Evolutionary conservation across 2,113 vertebrate genomes (phyloP).

Genomic region (Anhinga anhinga): DNA sequence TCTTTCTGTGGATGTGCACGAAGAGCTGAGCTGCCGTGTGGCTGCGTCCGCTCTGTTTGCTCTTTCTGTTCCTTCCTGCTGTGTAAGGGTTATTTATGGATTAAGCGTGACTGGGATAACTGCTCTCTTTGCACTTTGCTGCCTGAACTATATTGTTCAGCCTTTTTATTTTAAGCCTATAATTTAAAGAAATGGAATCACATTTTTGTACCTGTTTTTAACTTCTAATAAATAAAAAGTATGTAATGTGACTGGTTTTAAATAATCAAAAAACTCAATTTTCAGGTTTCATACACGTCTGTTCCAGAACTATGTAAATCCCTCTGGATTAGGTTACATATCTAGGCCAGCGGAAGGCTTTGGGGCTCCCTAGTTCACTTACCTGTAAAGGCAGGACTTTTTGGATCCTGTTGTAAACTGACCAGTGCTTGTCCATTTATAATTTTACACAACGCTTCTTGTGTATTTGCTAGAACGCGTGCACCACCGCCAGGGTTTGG

Average conservation of each 20-base stretch:
- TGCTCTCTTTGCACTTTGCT: conserved; percentile 69
- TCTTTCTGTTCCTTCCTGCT: not conserved
- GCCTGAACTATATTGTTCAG: conserved; percentile 51
- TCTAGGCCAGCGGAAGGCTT: not conserved
- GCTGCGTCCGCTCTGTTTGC: not conserved
- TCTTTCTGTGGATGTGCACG: not conserved
- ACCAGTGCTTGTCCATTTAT: not conserved
- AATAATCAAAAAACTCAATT: conserved; percentile 16
- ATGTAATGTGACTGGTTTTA: conserved; percentile 38
- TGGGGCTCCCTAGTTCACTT: not conserved
- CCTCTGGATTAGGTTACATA: not conserved
- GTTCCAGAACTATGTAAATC: not conserved
- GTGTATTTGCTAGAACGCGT: not conserved
- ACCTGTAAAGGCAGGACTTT: not conserved
- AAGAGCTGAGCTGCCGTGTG: not conserved
- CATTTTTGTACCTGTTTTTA: conserved; percentile 62
- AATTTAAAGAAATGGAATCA: conserved; percentile 60
- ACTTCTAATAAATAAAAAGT: conserved; percentile 62
- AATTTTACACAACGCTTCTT: not conserved
- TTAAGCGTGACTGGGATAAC: not conserved
- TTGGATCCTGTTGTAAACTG: not conserved
- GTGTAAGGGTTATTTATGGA: not conserved
- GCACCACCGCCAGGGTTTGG: not conserved
- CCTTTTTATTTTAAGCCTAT: conserved; percentile 53
- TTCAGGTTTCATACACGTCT: not conserved